These are phyloP conservation scores for Pocillopora grandis DNA, from an alignment of 92 coral and sea anemone genomes.

Conservation along the genomic window DNA sequence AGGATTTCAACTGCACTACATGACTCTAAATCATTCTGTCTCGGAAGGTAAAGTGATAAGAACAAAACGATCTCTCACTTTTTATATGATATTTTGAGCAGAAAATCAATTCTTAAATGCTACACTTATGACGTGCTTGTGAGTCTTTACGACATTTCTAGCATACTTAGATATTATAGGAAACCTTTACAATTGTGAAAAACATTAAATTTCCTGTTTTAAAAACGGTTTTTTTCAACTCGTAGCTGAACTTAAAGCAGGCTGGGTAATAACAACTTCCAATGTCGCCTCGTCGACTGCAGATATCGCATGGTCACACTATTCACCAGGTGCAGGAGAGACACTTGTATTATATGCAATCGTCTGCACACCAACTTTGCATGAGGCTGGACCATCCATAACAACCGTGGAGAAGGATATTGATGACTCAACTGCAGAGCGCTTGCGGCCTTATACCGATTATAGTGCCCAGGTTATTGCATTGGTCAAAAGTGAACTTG, in stretches of 20 bases:
- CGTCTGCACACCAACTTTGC: constrained; percentile 20
- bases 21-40: not conserved
- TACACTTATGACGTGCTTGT: no score
- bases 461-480: constrained; percentile 15
- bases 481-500: not conserved
- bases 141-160: not conserved
- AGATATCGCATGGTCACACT: not conserved
- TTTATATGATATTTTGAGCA: no score
- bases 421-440: not conserved
- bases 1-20: constrained; percentile 6
- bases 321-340: not conserved
- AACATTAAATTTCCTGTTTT: not conserved
- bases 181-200: not conserved
- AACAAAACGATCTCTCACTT: no score
- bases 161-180: not conserved
- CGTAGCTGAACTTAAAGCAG: not conserved
- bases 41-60: constrained; percentile 12
- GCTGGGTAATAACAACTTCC: constrained; percentile 8
- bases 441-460: constrained; percentile 1
- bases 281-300: not conserved
- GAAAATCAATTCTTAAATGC: no score
- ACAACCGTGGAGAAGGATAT: not conserved
- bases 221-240: not conserved
- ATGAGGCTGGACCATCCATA: constrained; percentile 7
- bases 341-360: not conserved